These are phyloP conservation scores for Pimephales promelas DNA, from an alignment of 2,113 vertebrate species.

Conservation along the genomic window DNA sequence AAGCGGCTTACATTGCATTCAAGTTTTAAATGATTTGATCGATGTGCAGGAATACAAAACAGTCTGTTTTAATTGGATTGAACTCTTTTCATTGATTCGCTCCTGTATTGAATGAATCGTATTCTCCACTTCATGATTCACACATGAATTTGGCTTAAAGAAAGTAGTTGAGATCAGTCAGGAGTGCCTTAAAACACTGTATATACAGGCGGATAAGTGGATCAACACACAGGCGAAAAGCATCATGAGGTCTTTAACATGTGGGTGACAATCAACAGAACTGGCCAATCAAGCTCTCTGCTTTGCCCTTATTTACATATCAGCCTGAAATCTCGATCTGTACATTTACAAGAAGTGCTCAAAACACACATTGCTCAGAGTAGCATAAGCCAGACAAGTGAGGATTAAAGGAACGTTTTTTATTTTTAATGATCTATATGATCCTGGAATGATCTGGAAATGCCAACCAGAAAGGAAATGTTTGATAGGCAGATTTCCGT, in stretches of 20 bases:
- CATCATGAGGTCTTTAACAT: neutral
- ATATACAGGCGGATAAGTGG: neutral
- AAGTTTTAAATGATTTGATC: neutral
- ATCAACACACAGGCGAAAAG: neutral
- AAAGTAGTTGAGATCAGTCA: neutral
- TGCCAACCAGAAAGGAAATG: neutral
- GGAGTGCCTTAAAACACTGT: neutral
- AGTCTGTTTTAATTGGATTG: neutral
- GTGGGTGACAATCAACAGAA: constrained; percentile 7
- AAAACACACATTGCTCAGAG: too few relatives aligned
- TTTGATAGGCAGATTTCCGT: neutral
- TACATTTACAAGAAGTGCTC: too few relatives aligned
- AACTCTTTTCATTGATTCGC: neutral
- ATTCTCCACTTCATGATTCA: neutral
- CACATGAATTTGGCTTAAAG: neutral
- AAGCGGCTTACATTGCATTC: neutral
- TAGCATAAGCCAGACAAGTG: too few relatives aligned
- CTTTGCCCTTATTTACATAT: constrained; percentile 9
- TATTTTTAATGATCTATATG: neutral
- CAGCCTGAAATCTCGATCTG: neutral
- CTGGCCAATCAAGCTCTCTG: neutral
- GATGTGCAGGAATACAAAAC: too few relatives aligned
- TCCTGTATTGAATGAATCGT: neutral
- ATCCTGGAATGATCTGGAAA: neutral
- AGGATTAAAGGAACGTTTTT: too few relatives aligned